phyloP scores from a whole-genome alignment of 2,888 invertebrate species.

The Netelia virgata region DNA sequence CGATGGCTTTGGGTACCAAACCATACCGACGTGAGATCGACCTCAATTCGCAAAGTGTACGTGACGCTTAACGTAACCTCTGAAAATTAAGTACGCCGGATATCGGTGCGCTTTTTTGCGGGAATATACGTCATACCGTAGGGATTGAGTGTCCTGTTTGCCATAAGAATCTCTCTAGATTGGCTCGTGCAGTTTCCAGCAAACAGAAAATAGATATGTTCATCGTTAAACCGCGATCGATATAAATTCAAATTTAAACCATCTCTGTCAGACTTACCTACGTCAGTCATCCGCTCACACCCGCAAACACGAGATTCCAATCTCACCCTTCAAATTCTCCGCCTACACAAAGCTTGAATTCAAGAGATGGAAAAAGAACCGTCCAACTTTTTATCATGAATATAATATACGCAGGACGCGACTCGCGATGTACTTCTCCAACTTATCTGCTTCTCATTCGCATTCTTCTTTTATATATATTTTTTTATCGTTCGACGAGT shows the following conservation, averaged over 20 bases:
- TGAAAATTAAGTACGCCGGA: too few species aligned
- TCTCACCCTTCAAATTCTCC: too few species aligned
- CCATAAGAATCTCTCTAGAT: constrained; percentile 18
- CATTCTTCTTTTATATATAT: too few species aligned
- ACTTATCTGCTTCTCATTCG: too few species aligned
- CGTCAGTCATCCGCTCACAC: too few species aligned
- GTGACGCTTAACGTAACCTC: neutral
- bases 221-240: constrained; percentile 11
- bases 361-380: too few species aligned
- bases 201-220: neutral
- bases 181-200: neutral
- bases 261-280: neutral
- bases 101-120: neutral
- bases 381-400: too few species aligned
- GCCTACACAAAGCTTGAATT: too few species aligned
- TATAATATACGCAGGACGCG: too few species aligned
- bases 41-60: neutral
- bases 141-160: constrained; percentile 24
- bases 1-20: neutral
- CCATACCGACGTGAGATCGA: neutral
- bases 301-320: too few species aligned
- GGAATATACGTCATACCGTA: constrained; percentile 5
- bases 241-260: constrained; percentile 36
- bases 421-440: too few species aligned
- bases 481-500: too few species aligned